Base-by-base conservation (phyloP, 2,797 vertebrate genomes). In the Orientallactaga sibirica region DNA sequence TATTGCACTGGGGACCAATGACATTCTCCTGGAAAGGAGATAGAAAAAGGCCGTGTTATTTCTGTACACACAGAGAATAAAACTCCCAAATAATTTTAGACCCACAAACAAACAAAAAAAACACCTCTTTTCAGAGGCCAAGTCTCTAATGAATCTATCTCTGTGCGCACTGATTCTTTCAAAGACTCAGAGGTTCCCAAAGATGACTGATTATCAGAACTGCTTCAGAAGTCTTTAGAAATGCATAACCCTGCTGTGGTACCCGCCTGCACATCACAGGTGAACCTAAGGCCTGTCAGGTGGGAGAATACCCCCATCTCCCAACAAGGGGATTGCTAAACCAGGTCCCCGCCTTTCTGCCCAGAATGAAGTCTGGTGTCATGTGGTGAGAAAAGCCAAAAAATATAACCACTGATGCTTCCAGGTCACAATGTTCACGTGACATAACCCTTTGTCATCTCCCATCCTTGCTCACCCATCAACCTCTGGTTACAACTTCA, bases 1-100 rank as follows among this genome's bases (percentile, higher is more conserved):
- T 98, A 67, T 98, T 98, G 97, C 99, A 99, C 19, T 98, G 98
- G 0, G 97, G 98, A 1, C 99, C 99, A 3, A 98, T 95, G 29
- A 99, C 99, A 0, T 99, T 99, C 71, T 98, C 98, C 99, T 99
- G 43, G 5, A 58, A 91, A 1, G 78, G 81, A 48, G 14, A 52
- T 11, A 80, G 0, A 25, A 33, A 6, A 48, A 29, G 18, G 9
- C 55, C 14, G 27, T 0, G 15, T 0, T 0, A 33, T n/a, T 79
- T 77, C 24, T 64, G 37, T 73, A 67, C 55, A 87, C 62, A 61
- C 0, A 33, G 80, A 52, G 86, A n/a, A 76, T 73, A 27, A 67
- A 5, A 66, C 22, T 10, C 48, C 33, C 19, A 62, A 48, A 8
- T 29, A 12, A 66, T 52, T 85, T 18, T 14, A 70, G 43, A 48